These are phyloP conservation scores for Babylonia areolata DNA, from an alignment of 1,140 invertebrate species.

Conservation along the genomic window DNA sequence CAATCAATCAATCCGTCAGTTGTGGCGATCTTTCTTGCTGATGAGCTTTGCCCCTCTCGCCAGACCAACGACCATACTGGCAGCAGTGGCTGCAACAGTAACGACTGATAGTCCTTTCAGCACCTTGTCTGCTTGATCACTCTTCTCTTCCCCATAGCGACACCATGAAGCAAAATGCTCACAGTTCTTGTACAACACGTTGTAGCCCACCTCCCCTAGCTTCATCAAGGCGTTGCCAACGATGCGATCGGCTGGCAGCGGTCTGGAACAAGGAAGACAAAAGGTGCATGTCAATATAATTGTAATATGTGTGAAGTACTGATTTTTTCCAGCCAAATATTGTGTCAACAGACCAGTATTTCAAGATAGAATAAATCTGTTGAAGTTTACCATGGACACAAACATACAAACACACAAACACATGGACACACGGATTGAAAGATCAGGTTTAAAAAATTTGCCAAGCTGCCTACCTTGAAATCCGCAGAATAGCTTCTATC, in stretches of 20 bases:
- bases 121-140: conserved; percentile 50
- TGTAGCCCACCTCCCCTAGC: conserved; percentile 55
- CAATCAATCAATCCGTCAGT: no score
- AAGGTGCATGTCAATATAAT: no score
- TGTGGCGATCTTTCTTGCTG: no score
- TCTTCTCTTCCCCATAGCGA: conserved; percentile 57
- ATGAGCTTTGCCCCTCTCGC: not conserved
- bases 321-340: no score
- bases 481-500: no score
- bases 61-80: not conserved
- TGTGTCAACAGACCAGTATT: not conserved
- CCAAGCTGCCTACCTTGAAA: no score
- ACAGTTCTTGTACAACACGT: conserved; percentile 58
- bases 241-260: conserved; percentile 41
- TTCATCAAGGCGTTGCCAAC: conserved; percentile 44
- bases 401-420: no score
- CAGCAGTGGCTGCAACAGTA: not conserved
- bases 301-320: no score
- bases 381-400: no score
- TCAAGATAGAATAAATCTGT: not conserved
- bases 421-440: no score
- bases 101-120: not conserved
- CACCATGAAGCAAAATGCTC: conserved; percentile 65
- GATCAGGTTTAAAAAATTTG: no score
- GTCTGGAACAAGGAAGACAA: conserved; percentile 44